These are phyloP conservation scores for Abrostola tripartita DNA, from an alignment of 2,888 invertebrate species.

Conservation along the genomic window DNA sequence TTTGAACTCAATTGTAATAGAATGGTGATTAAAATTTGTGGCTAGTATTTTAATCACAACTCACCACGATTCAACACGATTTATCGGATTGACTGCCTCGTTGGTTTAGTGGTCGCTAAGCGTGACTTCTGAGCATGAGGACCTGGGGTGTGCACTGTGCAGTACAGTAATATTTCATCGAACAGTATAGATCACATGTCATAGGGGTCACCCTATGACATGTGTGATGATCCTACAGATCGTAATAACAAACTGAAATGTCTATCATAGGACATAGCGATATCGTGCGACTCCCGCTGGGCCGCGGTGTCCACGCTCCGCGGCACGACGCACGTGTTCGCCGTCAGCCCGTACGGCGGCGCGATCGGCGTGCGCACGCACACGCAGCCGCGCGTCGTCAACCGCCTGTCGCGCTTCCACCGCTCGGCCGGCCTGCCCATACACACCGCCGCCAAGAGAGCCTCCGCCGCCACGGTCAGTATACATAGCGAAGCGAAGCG, in stretches of 20 bases:
- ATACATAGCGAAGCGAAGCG: no score
- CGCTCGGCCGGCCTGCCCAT: conserved; percentile 96
- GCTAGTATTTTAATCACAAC: no score
- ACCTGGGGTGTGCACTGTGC: no score
- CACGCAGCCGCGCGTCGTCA: conserved; percentile 97
- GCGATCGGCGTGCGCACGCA: conserved; percentile 97
- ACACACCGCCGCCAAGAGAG: conserved; percentile 72
- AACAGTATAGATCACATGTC: no score
- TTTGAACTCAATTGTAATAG: no score
- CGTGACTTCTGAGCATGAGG: no score
- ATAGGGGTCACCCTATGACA: no score
- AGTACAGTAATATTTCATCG: no score
- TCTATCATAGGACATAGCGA: conserved; percentile 92
- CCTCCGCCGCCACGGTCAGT: conserved; percentile 63
- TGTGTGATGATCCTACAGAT: background rate
- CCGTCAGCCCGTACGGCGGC: conserved; percentile 98
- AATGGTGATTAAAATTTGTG: no score
- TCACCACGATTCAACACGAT: no score
- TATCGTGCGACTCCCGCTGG: conserved; percentile 98
- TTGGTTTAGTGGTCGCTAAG: no score
- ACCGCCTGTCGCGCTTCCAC: conserved; percentile 97
- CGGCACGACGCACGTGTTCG: conserved; percentile 99
- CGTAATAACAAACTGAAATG: background rate
- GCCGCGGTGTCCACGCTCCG: conserved; percentile 97
- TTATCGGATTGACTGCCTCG: no score